Base-by-base conservation (phyloP, 2,888 invertebrate genomes). In the Brachyptera risi region DNA sequence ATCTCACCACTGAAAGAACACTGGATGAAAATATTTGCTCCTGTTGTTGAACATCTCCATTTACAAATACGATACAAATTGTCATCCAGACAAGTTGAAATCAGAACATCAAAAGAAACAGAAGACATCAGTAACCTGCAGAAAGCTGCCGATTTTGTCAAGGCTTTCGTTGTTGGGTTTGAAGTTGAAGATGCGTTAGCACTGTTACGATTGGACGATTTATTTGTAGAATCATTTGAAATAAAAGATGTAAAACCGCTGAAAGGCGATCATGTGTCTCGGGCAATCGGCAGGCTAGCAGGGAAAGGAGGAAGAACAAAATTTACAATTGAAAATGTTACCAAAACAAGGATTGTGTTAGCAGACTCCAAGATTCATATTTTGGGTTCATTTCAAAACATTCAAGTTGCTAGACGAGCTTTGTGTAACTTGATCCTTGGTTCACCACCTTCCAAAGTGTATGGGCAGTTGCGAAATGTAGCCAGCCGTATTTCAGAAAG, bases 261-360 rank as follows among this genome's bases (percentile, higher is more conserved):
- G 51, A 90, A 92, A 73, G 97, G 98, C 1, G 97, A 98, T 74
- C 97, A 99, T 74, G 81, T 96, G 68, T 90, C 95, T 17, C 81
- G 99, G 71, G 98, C 98, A 0, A 92, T 99, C 68, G 99, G 96
- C n/a, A 83, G 99, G 61, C 79, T 99, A 38, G 99, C 99, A 1
- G 99, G 99, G 1, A 97, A 98, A 79, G 93, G 94, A 21, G 97
- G 97, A 23, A 83, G 94, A 64, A 99, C 97, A 1, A 98, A 97
- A 74, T 96, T 92, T 73, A 96, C 97, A 0, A 98, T 99, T 70
- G 99, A 99, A 79, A 99, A 99, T 76, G 94, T 92, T 0, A 99
- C 98, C 0, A 97, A 96, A 79, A 98, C 98, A 0, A 85, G 99
- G 73, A 96, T 99, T 72, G 94, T 99, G 23, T 78, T 99, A 64